Evolutionary conservation across 2,888 invertebrate species (phyloP).

Genomic region (Trachelus tabidus): DNA sequence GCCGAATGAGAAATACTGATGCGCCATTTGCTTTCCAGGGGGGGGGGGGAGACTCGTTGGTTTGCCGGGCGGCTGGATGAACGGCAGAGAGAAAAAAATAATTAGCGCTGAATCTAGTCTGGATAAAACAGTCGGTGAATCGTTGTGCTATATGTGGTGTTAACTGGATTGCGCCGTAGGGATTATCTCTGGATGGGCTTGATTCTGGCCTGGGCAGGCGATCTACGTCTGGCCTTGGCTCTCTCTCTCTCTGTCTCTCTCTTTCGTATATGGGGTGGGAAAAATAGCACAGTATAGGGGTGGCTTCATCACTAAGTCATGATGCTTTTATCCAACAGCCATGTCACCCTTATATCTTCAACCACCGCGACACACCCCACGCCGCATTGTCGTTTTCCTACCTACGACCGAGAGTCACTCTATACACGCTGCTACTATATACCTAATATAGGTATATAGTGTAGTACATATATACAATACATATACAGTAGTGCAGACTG

Average conservation of each 20-base stretch:
- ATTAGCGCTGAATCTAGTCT: background rate
- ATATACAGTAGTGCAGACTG: background rate
- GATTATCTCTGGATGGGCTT: background rate
- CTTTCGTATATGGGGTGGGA: conserved; percentile 18
- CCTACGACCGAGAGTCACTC: background rate
- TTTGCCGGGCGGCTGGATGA: background rate
- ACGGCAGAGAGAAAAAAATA: background rate
- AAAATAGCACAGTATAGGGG: conserved; percentile 26
- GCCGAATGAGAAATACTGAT: background rate
- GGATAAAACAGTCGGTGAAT: background rate
- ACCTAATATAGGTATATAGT: background rate
- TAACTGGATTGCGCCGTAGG: conserved; percentile 3
- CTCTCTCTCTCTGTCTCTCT: conserved; percentile 16
- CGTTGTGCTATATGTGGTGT: background rate
- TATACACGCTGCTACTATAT: background rate
- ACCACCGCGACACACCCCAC: background rate
- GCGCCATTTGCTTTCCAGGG: background rate
- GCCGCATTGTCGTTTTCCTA: background rate
- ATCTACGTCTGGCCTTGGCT: conserved; percentile 24
- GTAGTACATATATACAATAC: background rate
- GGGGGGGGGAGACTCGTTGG: background rate
- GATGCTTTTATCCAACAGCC: conserved; percentile 60
- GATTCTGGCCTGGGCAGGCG: background rate
- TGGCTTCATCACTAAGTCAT: conserved; percentile 62
- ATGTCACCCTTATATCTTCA: conserved; percentile 47